Evolutionary conservation across 2,888 invertebrate genomes (phyloP).

Genomic region (Trilocha varians): DNA sequence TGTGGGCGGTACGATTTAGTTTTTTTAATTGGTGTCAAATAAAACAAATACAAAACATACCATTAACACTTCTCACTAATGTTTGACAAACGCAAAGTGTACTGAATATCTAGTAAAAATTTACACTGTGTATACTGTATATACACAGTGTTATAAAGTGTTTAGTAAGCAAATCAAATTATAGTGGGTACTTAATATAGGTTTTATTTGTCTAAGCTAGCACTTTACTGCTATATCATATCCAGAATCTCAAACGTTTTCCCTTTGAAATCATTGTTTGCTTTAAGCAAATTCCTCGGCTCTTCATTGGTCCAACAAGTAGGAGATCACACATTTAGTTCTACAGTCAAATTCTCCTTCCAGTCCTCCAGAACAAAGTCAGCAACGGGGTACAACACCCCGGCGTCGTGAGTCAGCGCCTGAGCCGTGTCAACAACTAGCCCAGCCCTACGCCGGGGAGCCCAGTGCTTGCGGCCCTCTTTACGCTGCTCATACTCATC

Average conservation of each 20-base stretch:
- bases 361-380: slow-evolving; percentile 57
- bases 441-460: slow-evolving; percentile 77
- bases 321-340: no score
- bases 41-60: no score
- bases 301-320: no score
- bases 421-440: slow-evolving; percentile 53
- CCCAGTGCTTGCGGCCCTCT: slow-evolving; percentile 79
- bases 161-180: no score
- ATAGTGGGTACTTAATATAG: not conserved
- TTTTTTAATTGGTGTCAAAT: not conserved
- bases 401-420: slow-evolving; percentile 42
- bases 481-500: slow-evolving; percentile 73
- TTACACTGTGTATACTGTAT: no score
- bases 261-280: not conserved
- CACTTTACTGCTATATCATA: no score
- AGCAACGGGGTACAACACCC: slow-evolving; percentile 29
- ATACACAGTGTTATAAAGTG: no score
- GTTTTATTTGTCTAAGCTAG: not conserved
- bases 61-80: no score
- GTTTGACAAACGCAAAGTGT: no score
- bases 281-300: no score
- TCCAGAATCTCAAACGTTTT: not conserved
- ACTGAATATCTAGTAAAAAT: no score
- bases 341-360: not conserved
- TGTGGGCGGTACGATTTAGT: slow-evolving; percentile 32